These are phyloP conservation scores for Steinernema carpocapsae DNA, from an alignment of 2,888 invertebrate species.

Conservation along the genomic window DNA sequence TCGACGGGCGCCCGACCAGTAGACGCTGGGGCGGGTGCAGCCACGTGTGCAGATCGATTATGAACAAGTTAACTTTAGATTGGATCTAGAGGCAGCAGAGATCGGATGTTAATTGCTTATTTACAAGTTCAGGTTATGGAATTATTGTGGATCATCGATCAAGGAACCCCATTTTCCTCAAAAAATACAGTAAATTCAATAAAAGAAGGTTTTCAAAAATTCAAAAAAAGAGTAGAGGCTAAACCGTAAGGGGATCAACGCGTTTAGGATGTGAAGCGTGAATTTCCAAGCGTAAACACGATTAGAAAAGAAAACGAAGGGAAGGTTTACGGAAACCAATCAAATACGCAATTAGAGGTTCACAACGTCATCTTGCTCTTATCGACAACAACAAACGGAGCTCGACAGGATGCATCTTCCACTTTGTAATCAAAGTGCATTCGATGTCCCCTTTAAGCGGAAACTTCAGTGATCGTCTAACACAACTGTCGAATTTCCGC, in stretches of 20 bases:
- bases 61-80: not conserved
- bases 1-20: not conserved
- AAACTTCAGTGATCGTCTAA: no score
- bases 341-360: not conserved
- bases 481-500: not conserved
- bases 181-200: no score
- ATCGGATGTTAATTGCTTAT: not conserved
- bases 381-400: no score
- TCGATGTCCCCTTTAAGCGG: not conserved
- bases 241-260: no score
- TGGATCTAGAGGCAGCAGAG: not conserved
- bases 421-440: not conserved
- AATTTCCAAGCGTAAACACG: no score
- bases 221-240: no score
- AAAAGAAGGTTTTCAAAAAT: no score
- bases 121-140: no score
- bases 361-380: not conserved
- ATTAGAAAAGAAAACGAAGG: not conserved
- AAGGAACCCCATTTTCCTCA: no score
- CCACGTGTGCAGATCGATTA: constrained; percentile 30
- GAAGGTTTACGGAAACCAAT: not conserved
- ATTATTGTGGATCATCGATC: no score
- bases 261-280: no score
- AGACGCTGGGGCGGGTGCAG: not conserved
- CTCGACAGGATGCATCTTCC: no score